phyloP scores from a whole-genome alignment of 2,113 vertebrate species.

The Eulacestoma nigropectus region DNA sequence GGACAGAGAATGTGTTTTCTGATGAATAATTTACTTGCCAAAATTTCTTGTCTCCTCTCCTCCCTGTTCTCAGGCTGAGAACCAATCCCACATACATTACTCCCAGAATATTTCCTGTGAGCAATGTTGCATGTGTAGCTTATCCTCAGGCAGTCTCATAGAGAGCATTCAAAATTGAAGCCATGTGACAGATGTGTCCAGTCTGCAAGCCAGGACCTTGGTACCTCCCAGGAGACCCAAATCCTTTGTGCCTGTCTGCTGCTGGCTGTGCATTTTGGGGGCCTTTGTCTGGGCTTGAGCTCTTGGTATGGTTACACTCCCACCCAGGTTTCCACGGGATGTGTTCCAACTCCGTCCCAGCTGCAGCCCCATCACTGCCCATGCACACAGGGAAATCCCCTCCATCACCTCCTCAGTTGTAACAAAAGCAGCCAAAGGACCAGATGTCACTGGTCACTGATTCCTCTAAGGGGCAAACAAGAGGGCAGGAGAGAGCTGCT shows the following conservation, averaged over 20 bases:
- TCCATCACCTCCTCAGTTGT: background rate
- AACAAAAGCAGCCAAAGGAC: background rate
- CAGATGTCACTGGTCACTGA: rapidly evolving
- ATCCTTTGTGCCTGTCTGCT: background rate
- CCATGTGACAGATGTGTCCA: rapidly evolving
- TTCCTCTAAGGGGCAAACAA: background rate
- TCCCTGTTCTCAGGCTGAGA: background rate
- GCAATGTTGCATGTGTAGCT: background rate
- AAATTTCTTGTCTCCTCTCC: background rate
- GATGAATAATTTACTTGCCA: background rate
- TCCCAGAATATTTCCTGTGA: background rate
- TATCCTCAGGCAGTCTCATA: background rate
- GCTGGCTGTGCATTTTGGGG: background rate
- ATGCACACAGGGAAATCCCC: background rate
- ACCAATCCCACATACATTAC: background rate
- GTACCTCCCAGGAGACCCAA: background rate
- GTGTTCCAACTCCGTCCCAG: background rate
- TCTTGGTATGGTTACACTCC: rapidly evolving
- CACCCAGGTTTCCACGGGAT: background rate
- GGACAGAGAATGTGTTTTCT: background rate
- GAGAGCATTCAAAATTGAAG: background rate
- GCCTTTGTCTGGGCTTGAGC: background rate
- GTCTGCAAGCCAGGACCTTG: background rate
- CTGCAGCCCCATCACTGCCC: background rate
- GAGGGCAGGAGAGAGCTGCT: background rate